A percentile compares a stretch with the other conserved stretches of the same genome.
phyloP scores from a whole-genome alignment of 2,113 vertebrate species.

The Nothoprocta perdicaria region DNA sequence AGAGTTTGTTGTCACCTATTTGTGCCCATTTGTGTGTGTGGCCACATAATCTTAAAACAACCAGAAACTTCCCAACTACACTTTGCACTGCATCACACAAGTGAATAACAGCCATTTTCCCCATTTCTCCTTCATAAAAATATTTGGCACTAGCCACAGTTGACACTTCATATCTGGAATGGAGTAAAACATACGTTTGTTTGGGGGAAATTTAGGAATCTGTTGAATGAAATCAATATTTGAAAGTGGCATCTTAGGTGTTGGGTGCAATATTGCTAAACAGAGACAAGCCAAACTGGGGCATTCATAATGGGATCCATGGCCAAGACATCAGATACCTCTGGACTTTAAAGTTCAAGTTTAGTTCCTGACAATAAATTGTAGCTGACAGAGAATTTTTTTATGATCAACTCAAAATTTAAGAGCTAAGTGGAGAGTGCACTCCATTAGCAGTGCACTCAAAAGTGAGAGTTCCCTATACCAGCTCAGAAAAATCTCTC shows the following conservation, averaged over 20 bases:
- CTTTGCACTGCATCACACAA: background rate
- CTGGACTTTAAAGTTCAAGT: background rate
- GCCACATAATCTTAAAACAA: background rate
- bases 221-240: background rate
- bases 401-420: background rate
- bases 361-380: background rate
- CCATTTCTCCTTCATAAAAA: background rate
- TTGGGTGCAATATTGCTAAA: background rate
- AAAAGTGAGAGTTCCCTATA: background rate
- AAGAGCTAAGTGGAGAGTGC: background rate
- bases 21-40: accelerated
- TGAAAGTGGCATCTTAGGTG: background rate
- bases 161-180: background rate
- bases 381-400: background rate
- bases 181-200: background rate
- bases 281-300: background rate
- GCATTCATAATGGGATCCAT: background rate
- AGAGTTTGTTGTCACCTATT: background rate
- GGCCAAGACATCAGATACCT: background rate
- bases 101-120: background rate
- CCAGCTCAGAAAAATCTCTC: background rate
- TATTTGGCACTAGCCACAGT: background rate
- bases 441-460: background rate
- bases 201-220: background rate
- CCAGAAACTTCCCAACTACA: background rate